Percentiles rank a stretch among this genome's conserved stretches.
phyloP scores from a whole-genome alignment of 1,140 invertebrate species.

The Lepidurus packardi region DNA sequence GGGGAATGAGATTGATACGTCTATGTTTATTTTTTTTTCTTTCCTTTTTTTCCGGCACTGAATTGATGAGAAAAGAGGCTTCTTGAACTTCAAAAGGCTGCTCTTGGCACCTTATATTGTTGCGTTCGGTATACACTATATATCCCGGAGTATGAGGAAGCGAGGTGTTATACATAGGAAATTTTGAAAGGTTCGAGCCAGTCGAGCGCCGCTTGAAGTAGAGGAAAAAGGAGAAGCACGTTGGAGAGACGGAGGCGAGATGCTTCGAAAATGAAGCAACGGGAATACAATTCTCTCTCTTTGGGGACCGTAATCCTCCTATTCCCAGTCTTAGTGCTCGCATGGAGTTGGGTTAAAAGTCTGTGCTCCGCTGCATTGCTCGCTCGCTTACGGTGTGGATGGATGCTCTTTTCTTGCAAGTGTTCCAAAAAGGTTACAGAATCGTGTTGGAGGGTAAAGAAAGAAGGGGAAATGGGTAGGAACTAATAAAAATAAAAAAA shows the following conservation, averaged over 20 bases:
- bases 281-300: slow-evolving; percentile 1
- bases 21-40: neutral
- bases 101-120: neutral
- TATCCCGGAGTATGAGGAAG: neutral
- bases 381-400: too few relatives aligned
- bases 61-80: neutral
- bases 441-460: too few relatives aligned
- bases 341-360: too few relatives aligned
- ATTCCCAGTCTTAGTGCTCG: neutral
- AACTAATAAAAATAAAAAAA: neutral
- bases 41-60: neutral
- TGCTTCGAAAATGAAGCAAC: neutral
- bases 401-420: too few relatives aligned
- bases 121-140: neutral
- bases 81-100: neutral
- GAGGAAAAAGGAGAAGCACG: neutral
- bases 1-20: neutral
- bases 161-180: slow-evolving; percentile 1
- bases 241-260: neutral
- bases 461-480: too few relatives aligned
- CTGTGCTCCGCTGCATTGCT: too few relatives aligned
- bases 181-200: neutral
- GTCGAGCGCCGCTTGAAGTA: neutral
- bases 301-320: neutral
- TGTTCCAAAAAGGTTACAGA: too few relatives aligned